These are phyloP conservation scores for Oreochromis mossambicus DNA, from an alignment of 2,797 vertebrate species.

Conservation along the genomic window DNA sequence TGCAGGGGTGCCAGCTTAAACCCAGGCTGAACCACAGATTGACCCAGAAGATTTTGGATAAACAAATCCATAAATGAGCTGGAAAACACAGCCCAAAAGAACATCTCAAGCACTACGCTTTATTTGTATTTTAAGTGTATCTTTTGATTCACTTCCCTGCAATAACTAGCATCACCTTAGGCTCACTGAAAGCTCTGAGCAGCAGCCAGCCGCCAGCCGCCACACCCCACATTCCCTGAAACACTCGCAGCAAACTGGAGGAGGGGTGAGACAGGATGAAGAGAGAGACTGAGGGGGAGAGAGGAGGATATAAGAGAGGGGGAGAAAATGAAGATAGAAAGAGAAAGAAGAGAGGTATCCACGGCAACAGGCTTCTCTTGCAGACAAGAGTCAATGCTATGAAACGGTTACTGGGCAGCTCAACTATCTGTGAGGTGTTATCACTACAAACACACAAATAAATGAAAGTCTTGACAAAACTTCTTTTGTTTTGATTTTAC, in stretches of 20 bases:
- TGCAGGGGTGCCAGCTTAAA: constrained; percentile 11
- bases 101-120: not conserved
- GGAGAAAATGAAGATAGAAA: constrained; percentile 33
- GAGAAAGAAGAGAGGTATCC: constrained; percentile 66
- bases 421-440: constrained; percentile 12
- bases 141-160: not conserved
- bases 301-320: not conserved
- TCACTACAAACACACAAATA: not conserved
- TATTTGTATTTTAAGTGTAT: not conserved
- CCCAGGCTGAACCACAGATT: not conserved
- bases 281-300: not conserved
- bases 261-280: not conserved
- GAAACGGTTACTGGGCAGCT: constrained; percentile 52
- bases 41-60: not conserved
- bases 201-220: not conserved
- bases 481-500: not conserved
- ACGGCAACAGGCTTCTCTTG: constrained; percentile 72
- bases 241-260: constrained; percentile 12
- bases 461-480: not conserved
- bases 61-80: not conserved
- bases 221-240: constrained; percentile 28
- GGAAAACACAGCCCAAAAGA: not conserved
- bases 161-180: not conserved
- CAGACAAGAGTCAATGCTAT: constrained; percentile 63
- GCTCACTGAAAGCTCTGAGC: not conserved